phyloP scores from a whole-genome alignment of 1,140 invertebrate species.

The Dreissena polymorpha region DNA sequence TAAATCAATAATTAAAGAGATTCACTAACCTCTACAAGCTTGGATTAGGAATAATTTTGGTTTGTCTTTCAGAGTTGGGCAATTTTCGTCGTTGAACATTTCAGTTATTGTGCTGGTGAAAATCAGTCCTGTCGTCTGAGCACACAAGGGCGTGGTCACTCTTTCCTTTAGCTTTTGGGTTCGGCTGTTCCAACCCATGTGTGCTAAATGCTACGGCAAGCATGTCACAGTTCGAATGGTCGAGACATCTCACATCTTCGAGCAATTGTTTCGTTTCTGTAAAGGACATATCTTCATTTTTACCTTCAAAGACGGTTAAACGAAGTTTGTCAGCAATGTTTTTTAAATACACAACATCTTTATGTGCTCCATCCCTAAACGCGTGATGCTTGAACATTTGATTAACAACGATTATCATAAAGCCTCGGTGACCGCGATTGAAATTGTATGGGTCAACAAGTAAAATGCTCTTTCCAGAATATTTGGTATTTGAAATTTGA shows the following conservation, averaged over 20 bases:
- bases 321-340: conserved; percentile 47
- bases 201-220: conserved; percentile 59
- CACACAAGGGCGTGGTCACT: conserved; percentile 26
- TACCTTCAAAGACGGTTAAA: conserved; percentile 18
- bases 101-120: conserved; percentile 29
- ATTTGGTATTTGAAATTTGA: too few species aligned
- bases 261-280: conserved; percentile 14
- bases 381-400: conserved; percentile 42
- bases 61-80: conserved; percentile 39
- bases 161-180: conserved; percentile 1
- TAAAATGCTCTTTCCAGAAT: not conserved
- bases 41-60: conserved; percentile 51
- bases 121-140: conserved; percentile 36
- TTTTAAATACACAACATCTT: conserved; percentile 47
- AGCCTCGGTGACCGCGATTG: conserved; percentile 41
- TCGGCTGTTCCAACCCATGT: conserved; percentile 48
- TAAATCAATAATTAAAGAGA: too few species aligned
- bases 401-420: conserved; percentile 58
- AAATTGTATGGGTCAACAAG: conserved; percentile 34
- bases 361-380: conserved; percentile 46
- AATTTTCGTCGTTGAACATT: conserved; percentile 45
- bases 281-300: conserved; percentile 12
- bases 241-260: not conserved
- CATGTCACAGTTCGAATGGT: conserved; percentile 55
- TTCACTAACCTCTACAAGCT: conserved; percentile 35